Evolutionary conservation across 2,797 vertebrate genomes (phyloP), one percentile per base, ranked within the genome.

Genomic region (Cephalopachus bancanus): DNA sequence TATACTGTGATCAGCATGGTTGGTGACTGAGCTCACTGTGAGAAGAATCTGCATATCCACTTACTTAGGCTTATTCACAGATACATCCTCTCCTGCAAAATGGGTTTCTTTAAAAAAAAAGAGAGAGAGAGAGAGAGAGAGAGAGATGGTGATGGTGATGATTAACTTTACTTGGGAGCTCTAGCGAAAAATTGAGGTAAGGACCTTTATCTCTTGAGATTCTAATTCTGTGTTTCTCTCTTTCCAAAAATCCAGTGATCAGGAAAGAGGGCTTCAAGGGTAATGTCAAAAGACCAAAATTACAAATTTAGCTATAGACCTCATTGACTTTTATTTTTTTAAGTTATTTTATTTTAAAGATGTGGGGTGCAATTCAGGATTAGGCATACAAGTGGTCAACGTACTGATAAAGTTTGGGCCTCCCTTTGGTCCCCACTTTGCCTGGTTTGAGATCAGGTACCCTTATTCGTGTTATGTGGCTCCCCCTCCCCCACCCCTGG

Each of bases 21-120:
- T 83, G 9, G n/a, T 59, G 22, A 20, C 33, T 5, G 19, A 64
- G 26, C 17, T 80, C 11, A 55, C 26, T 0, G 0, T 10, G 59
- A 94, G 26, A 44, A 88, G 59, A 92, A 80, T 90, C 37, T 93
- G 37, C 74, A 84, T n/a, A 44, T 51, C 53, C 57, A 53, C 4
- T 71, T 76, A 37, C 28, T 33, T 91, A 33, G 67, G 28, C 28
- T 96, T 55, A 88, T 51, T 37, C 26, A 19, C n/a, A 51, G 44
- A 80, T 16, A 95, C 10, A n/a, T 78, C 55, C 17, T 80, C 15
- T 93, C 10, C 30, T 37, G 44, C 37, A 62, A 75, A 87, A 62
- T 14, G 62, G 12, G 8, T 83, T 96, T 92, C 84, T 91, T 93
- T 33, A 83, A 84, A 96, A 89, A 81, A 12, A 84, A n/a, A n/a